Conservation (phyloP, 2,888 invertebrate species). For the Aporophyla lueneburgensis region DNA sequence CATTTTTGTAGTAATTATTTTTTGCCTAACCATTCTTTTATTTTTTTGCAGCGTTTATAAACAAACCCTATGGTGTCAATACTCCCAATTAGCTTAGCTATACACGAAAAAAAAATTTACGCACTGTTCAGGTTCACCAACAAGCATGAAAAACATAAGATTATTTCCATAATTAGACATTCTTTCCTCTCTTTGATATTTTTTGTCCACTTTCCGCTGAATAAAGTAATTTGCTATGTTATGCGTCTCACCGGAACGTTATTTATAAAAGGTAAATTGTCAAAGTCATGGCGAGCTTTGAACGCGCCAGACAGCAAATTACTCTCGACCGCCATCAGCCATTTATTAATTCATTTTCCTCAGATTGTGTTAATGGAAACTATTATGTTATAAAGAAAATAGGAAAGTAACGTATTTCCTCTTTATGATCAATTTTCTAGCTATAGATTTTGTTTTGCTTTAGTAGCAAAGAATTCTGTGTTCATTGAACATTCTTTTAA, state of each 20-base stretch:
- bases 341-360: constrained; percentile 56
- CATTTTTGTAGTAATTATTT: no score
- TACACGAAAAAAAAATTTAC: background rate
- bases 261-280: constrained; percentile 72
- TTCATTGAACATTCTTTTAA: background rate
- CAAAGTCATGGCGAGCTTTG: constrained; percentile 71
- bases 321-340: constrained; percentile 62
- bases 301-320: constrained; percentile 67
- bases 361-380: constrained; percentile 16
- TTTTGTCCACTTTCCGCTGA: constrained; percentile 42
- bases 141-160: background rate
- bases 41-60: background rate
- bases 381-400: background rate
- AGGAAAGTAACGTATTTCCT: background rate
- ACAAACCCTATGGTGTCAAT: background rate
- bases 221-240: constrained; percentile 68
- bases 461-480: background rate
- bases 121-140: background rate
- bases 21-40: no score
- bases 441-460: background rate
- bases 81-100: background rate
- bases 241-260: constrained; percentile 56
- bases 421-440: constrained; percentile 8
- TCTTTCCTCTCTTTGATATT: constrained; percentile 16
- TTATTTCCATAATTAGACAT: background rate